Conservation (phyloP, 1,140 invertebrate genomes). For the Hydropsyche tenuis region DNA sequence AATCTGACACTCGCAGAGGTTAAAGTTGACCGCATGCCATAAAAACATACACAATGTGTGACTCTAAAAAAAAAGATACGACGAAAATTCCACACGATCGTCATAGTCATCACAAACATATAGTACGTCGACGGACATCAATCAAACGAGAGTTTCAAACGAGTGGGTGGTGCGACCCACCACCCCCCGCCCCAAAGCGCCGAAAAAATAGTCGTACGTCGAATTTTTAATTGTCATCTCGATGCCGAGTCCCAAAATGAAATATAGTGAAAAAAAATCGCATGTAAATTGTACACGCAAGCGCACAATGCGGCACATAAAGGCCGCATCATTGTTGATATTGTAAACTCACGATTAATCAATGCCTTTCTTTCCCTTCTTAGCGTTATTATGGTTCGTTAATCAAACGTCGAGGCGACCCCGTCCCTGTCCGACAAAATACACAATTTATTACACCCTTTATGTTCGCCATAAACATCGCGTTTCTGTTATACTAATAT, state of each 20-base stretch:
- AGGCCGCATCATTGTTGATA: slow-evolving; percentile 44
- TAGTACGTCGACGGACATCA: slow-evolving; percentile 40
- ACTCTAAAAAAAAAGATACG: neutral
- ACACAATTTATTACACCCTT: slow-evolving; percentile 25
- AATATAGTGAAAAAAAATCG: neutral
- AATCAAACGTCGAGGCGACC: slow-evolving; percentile 37
- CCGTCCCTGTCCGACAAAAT: slow-evolving; percentile 8
- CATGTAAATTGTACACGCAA: neutral
- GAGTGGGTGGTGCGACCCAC: slow-evolving; percentile 40
- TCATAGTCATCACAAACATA: neutral
- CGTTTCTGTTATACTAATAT: too few relatives aligned
- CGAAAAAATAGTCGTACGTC: too few relatives aligned
- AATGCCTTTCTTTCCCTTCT: slow-evolving; percentile 44
- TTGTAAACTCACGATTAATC: slow-evolving; percentile 44
- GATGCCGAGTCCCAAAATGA: neutral
- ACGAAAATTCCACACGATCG: slow-evolving; percentile 16
- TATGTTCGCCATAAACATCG: slow-evolving; percentile 13
- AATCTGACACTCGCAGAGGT: neutral
- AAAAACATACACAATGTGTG: neutral
- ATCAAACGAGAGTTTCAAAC: slow-evolving; percentile 47
- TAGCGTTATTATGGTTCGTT: slow-evolving; percentile 44
- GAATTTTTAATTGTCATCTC: neutral
- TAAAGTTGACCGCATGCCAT: slow-evolving; percentile 6
- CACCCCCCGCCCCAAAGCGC: neutral
- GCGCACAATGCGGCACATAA: slow-evolving; percentile 13